phyloP scores from a whole-genome alignment of 2,113 vertebrate species.

The Prionailurus viverrinus region DNA sequence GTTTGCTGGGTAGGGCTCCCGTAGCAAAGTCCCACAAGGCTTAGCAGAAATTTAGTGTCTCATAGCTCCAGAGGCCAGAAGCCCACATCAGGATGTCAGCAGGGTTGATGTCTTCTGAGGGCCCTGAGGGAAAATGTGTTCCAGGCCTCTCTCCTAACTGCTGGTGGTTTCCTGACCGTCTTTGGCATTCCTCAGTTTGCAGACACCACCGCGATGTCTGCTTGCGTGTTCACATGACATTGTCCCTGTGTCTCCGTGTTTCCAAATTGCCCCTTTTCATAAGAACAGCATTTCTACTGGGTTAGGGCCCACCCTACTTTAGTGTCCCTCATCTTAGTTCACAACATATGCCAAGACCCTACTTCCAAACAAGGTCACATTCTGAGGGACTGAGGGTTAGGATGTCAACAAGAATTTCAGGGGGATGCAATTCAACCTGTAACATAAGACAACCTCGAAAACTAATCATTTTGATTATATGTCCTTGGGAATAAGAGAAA shows the following conservation, averaged over 20 bases:
- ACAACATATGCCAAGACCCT: background rate
- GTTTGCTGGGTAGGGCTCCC: background rate
- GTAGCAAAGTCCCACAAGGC: background rate
- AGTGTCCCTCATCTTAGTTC: background rate
- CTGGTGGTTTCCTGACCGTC: background rate
- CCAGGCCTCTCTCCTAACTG: background rate
- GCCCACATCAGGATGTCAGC: background rate
- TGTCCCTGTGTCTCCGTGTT: background rate
- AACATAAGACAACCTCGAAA: background rate
- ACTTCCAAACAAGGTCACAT: background rate
- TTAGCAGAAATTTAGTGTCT: background rate
- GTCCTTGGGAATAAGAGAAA: background rate
- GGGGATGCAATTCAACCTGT: background rate
- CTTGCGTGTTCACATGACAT: background rate
- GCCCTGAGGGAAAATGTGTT: background rate
- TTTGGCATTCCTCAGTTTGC: fast-evolving
- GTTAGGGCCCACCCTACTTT: too few species aligned
- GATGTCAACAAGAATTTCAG: background rate
- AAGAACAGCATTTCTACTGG: background rate
- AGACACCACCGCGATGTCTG: background rate
- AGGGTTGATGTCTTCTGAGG: too few species aligned
- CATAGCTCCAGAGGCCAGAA: background rate
- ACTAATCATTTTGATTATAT: background rate
- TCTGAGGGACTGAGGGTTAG: background rate
- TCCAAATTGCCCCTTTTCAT: background rate